These are phyloP conservation scores for Xenotilapia leptura DNA, from an alignment of 2,113 vertebrate genomes.

Conservation along the genomic window DNA sequence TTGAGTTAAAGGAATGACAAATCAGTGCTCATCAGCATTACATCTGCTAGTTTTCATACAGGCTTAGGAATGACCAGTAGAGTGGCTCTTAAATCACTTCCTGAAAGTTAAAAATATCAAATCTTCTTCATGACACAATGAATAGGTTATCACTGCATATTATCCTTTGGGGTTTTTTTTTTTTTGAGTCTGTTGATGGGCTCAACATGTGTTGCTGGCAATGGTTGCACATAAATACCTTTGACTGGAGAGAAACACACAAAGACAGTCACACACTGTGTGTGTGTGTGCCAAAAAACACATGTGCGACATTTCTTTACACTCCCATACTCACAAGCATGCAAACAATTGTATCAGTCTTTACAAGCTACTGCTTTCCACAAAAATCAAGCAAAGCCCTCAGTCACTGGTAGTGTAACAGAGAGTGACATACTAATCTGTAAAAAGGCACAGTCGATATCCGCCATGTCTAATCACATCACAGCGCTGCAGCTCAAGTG, in stretches of 20 bases:
- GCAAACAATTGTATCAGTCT: neutral
- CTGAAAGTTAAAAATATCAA: neutral
- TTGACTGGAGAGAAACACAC: neutral
- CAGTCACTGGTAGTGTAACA: neutral
- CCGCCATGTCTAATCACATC: constrained; percentile 43
- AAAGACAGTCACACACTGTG: neutral
- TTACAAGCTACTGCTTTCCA: neutral
- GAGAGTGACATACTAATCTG: constrained; percentile 15
- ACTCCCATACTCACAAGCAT: neutral
- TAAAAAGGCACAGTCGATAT: constrained; percentile 22
- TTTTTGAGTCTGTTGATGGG: neutral
- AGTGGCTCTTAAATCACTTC: neutral
- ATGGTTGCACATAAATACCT: neutral
- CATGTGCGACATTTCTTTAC: neutral
- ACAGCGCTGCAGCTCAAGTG: constrained; percentile 28
- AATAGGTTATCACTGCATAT: constrained; percentile 12
- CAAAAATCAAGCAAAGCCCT: neutral
- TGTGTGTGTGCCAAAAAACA: neutral
- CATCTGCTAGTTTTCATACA: neutral
- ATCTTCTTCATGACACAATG: constrained; percentile 10
- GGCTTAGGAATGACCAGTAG: neutral
- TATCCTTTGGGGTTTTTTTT: fast-evolving
- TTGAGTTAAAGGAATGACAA: constrained; percentile 6
- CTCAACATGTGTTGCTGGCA: neutral
- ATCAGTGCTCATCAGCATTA: neutral